Evolutionary conservation across 2,888 invertebrate species (phyloP), one percentile per base, ranked within the genome.

Genomic region (Tillus elongatus): DNA sequence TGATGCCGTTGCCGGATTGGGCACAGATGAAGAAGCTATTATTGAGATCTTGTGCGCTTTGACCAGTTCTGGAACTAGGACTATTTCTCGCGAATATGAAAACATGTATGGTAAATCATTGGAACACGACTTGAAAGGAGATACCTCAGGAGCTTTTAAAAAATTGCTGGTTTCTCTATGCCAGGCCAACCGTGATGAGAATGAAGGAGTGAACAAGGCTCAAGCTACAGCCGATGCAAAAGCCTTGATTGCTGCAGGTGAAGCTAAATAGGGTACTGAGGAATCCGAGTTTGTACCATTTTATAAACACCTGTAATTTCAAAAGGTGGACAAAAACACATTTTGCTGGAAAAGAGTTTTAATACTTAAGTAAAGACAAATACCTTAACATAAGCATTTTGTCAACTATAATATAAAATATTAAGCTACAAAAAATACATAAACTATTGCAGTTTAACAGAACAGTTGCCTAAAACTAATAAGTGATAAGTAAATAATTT

Each of bases 91-190:
- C 42, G 86, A 87, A 64, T 90, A 89, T 61, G 82, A 87, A 60
- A 78, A 79, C 64, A 57, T 89, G 57, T 91, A 83, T 64, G 80
- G 79, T 50, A 85, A 79, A 63, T 64, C 77, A 40, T 67, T 95
- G 45, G 93, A 93, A 60, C 78, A 79, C 4, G 91, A 91, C 59
- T 69, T 95, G 51, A 84, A 84, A 60, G 87, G 84, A 34, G 96
- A 96, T 63, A 92, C 93, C 4, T 91, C 91, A 8, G 95, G 95
- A n/a, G 86, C 90, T 65, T 96, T 96, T 69, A 87, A 88, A 68
- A 76, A 91, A 41, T 73, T 96, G 33, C 79, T 92, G 52, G 84
- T 95, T 13, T 90, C 92, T 0, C 69, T 91, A 35, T 81, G 48
- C 15, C 33, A 63, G 59, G 89, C 87, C 40, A 90, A 89, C 60